phyloP scores from a whole-genome alignment of 2,888 invertebrate species.

The Latheticus oryzae region DNA sequence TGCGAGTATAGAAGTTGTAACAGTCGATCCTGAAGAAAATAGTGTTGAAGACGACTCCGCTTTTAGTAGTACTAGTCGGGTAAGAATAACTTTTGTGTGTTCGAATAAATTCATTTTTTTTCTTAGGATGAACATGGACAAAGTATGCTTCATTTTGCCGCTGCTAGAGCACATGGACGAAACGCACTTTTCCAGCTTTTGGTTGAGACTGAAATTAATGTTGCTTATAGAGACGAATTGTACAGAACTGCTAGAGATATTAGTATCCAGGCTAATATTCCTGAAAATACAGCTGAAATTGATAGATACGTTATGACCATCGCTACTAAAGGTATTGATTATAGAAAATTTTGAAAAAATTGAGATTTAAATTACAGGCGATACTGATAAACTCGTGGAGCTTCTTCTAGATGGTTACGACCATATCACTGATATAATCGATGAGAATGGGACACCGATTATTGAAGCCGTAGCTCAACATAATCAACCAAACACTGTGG shows the following conservation, averaged over 20 bases:
- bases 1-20: conserved; percentile 71
- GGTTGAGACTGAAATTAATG: conserved; percentile 82
- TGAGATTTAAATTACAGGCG: conserved; percentile 69
- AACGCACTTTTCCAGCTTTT: conserved; percentile 84
- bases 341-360: too few species aligned
- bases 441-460: conserved; percentile 77
- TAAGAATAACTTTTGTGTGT: conserved; percentile 57
- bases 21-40: conserved; percentile 68
- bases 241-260: conserved; percentile 90
- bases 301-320: conserved; percentile 83
- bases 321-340: conserved; percentile 77
- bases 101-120: not conserved
- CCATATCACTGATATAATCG: conserved; percentile 83
- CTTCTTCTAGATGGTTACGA: conserved; percentile 87
- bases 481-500: conserved; percentile 75
- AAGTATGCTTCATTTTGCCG: conserved; percentile 89
- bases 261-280: conserved; percentile 81
- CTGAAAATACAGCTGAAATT: conserved; percentile 84
- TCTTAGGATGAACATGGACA: conserved; percentile 89
- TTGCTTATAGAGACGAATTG: conserved; percentile 86
- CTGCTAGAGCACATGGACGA: conserved; percentile 83
- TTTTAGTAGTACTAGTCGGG: conserved; percentile 74
- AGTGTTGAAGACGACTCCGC: conserved; percentile 69
- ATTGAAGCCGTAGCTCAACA: conserved; percentile 77
- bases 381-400: conserved; percentile 74